Percentiles rank a stretch among this genome's conserved stretches.
phyloP scores from a whole-genome alignment of 2,113 vertebrate species.

The Diadophis punctatus region DNA sequence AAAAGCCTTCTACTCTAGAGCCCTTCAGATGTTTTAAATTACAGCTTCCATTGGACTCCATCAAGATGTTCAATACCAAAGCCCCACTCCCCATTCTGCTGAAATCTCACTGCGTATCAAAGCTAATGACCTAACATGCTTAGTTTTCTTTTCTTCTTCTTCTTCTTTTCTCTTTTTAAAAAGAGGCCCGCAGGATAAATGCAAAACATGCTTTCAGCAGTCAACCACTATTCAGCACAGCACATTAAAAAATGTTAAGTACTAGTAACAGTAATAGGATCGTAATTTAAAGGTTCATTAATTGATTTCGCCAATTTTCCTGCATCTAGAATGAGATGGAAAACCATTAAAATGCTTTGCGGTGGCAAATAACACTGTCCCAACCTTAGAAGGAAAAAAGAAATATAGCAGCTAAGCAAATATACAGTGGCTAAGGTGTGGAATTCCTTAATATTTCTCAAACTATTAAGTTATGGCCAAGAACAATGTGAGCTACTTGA shows the following conservation, averaged over 20 bases:
- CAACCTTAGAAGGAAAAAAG: neutral
- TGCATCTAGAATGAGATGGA: neutral
- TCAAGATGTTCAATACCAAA: neutral
- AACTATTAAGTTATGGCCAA: neutral
- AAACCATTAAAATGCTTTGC: neutral
- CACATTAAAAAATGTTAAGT: neutral
- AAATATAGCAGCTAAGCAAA: neutral
- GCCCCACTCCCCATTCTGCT: neutral
- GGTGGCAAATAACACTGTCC: neutral
- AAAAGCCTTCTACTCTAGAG: neutral
- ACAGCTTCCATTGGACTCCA: neutral
- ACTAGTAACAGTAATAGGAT: neutral
- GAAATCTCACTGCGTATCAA: neutral
- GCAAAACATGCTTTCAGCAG: neutral
- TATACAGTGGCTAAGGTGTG: too few relatives aligned
- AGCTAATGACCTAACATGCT: neutral
- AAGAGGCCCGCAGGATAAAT: neutral
- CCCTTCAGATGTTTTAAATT: neutral
- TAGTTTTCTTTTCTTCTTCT: neutral
- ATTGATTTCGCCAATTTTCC: neutral
- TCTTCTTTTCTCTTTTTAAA: neutral
- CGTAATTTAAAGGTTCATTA: neutral
- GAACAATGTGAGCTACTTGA: slow-evolving; percentile 3
- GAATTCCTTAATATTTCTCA: neutral
- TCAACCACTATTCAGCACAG: neutral